Evolutionary conservation across 1,140 invertebrate genomes (phyloP), one percentile per base, ranked within the genome.

Genomic region (Saxidomus purpurata): DNA sequence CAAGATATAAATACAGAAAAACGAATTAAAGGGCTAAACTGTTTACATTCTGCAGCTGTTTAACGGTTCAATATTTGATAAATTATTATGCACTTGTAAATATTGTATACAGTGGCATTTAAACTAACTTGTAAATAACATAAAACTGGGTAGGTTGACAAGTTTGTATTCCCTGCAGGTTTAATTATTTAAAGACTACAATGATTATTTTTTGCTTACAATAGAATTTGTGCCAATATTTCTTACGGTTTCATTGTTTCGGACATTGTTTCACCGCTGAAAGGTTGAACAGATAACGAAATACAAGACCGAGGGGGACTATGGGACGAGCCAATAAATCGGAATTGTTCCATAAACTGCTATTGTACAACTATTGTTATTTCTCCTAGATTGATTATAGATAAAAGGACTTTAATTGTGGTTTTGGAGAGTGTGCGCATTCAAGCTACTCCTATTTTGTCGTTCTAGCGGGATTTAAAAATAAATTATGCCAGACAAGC

Each of bases 401-500:
- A 84, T 84, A 63, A 67, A 31, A 49, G 40, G 22, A 25, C 25
- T 49, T 61, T 84, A 63, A 84, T 84, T 84, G 61, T 69, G 31
- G n/a, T 31, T 69, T 69, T 31, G 1, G 43, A 67, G 61, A 49
- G 40, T 49, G 81, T 49, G 25, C 11, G 63, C 8, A 69, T 38
- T 67, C 19, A 25, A 31, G 47, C 6, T 49, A 84, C 22, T 22
- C 38, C 25, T 67, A 22, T 36, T 28, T 22, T 69, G 63, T 40
- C 17, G 31, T 49, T 84, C 28, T 22, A 63, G 59, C 31, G 81
- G 81, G 25, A 43, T 84, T 84, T 84, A 49, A 84, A 84, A 43
- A 47, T 69, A 69, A 80, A 80, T 80, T 84, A 84, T 84, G 55
- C 81, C 69, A 84, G 31, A 43, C 63, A 31, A 52, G 77, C 59